phyloP scores from a whole-genome alignment of 2,113 vertebrate species.

The Cyphomyrus plagiostoma region DNA sequence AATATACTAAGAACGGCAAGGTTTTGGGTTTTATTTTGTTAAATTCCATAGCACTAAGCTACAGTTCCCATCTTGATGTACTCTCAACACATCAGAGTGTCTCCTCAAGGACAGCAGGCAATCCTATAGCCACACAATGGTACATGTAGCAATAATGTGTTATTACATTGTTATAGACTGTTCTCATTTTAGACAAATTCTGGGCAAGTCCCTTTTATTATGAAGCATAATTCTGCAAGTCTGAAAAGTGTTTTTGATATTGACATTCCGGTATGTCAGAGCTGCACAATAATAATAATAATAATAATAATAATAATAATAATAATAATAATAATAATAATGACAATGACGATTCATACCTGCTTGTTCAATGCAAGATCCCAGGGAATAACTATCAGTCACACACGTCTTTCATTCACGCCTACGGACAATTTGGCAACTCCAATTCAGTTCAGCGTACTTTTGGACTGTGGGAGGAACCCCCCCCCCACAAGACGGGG shows the following conservation, averaged over 20 bases:
- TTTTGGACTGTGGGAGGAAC: not conserved
- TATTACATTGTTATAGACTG: not conserved
- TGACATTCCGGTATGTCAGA: not conserved
- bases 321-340: too few species aligned
- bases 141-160: not conserved
- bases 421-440: not conserved
- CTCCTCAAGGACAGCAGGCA: not conserved
- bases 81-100: not conserved
- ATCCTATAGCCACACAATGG: not conserved
- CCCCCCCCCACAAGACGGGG: too few species aligned
- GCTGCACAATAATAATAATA: not conserved
- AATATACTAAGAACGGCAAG: not conserved
- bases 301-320: not conserved
- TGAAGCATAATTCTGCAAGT: not conserved
- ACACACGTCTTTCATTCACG: not conserved
- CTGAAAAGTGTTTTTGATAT: not conserved
- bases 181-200: not conserved
- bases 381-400: not conserved
- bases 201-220: not conserved
- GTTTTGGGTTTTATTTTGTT: conserved; percentile 2
- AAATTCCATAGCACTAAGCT: not conserved
- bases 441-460: not conserved
- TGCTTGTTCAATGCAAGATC: not conserved
- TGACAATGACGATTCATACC: not conserved
- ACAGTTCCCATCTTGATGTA: not conserved